Percentiles rank a stretch among this genome's conserved stretches.
phyloP scores from a whole-genome alignment of 2,797 vertebrate genomes.

The Leptatherina wallacei region DNA sequence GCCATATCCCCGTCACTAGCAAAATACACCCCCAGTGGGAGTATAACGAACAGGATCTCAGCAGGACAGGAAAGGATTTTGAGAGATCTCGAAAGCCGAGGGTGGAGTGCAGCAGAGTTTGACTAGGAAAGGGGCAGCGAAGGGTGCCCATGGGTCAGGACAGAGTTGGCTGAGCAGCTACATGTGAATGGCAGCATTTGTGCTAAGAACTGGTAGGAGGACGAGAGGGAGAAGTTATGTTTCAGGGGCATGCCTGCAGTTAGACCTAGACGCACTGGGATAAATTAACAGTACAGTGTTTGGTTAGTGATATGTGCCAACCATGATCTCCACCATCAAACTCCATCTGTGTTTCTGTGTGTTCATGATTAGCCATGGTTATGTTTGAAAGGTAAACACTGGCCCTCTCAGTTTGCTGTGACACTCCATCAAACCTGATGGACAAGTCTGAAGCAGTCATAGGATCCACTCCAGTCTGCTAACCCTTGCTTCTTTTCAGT shows the following conservation, averaged over 20 bases:
- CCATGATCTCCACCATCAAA: slow-evolving; percentile 53
- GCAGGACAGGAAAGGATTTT: slow-evolving; percentile 78
- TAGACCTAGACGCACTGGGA: slow-evolving; percentile 50
- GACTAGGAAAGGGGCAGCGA: slow-evolving; percentile 39
- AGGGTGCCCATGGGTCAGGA: slow-evolving; percentile 61
- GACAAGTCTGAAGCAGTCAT: slow-evolving; percentile 56
- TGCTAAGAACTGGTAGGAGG: slow-evolving; percentile 41
- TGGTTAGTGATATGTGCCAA: slow-evolving; percentile 75
- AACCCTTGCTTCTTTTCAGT: slow-evolving; percentile 38
- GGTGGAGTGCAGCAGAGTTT: slow-evolving; percentile 17
- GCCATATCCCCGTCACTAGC: slow-evolving; percentile 83
- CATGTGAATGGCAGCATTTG: slow-evolving; percentile 73
- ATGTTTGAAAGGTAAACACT: slow-evolving; percentile 81
- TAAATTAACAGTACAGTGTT: slow-evolving; percentile 77
- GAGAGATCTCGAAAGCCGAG: slow-evolving; percentile 68
- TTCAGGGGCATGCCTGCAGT: slow-evolving; percentile 49
- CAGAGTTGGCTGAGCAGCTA: slow-evolving; percentile 41
- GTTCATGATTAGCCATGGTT: slow-evolving; percentile 55
- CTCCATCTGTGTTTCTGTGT: slow-evolving; percentile 13
- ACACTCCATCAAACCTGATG: slow-evolving; percentile 63
- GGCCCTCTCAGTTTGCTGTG: slow-evolving; percentile 59
- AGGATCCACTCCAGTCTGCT: slow-evolving; percentile 43
- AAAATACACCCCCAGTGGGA: slow-evolving; percentile 81
- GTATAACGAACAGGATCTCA: slow-evolving; percentile 77
- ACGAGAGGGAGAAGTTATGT: slow-evolving; percentile 48